These are phyloP conservation scores for Palythoa caribaeorum DNA, from an alignment of 92 coral and sea anemone species.

Conservation along the genomic window DNA sequence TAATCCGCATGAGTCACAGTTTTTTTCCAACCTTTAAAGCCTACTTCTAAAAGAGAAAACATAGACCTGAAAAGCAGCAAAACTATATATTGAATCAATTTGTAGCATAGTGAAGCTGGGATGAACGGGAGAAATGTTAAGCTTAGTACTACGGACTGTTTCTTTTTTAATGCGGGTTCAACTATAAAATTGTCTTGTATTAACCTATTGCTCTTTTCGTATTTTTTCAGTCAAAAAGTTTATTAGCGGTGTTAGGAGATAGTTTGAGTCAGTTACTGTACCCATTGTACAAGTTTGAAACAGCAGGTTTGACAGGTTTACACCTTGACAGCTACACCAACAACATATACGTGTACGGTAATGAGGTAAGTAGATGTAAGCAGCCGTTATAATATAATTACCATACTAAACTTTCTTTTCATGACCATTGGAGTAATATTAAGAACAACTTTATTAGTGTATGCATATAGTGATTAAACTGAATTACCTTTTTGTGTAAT, in stretches of 20 bases:
- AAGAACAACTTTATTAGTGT: no score
- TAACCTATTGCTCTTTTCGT: background rate
- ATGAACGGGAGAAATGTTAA: no score
- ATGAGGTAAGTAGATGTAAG: slow-evolving; percentile 75
- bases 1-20: no score
- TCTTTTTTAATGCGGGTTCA: background rate
- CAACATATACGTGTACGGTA: slow-evolving; percentile 82
- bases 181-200: background rate
- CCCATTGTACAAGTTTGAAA: slow-evolving; percentile 73
- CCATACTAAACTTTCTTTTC: background rate
- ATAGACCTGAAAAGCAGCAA: no score
- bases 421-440: no score
- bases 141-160: no score
- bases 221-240: slow-evolving; percentile 17
- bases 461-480: no score
- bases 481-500: no score
- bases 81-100: no score
- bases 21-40: no score
- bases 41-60: no score
- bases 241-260: slow-evolving; percentile 25
- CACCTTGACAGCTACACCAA: slow-evolving; percentile 72
- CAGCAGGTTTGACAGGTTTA: slow-evolving; percentile 56
- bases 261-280: slow-evolving; percentile 2
- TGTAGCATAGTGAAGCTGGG: no score
- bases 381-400: background rate